Evolutionary conservation across 2,113 vertebrate species (phyloP), one percentile per base, ranked within the genome.

Genomic region (Gobiocypris rarus): DNA sequence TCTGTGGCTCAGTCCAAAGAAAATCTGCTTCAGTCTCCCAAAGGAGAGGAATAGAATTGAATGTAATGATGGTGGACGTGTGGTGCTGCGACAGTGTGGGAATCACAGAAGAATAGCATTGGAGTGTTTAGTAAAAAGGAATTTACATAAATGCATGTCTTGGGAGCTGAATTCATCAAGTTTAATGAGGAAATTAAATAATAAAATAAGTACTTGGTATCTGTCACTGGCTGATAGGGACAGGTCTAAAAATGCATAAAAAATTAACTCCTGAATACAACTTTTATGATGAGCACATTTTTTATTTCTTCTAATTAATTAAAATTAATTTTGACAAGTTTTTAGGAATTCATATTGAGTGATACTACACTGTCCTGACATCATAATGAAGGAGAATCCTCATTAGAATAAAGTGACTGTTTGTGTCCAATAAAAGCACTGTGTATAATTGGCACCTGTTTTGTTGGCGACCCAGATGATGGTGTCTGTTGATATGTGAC

Each of bases 391-490:
- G 15, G 14, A 65, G 31, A 31, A 31, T 14, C 14, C 61, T 31
- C 15, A 31, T 65, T 31, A 41, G 3, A 58, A 78, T 28, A 77
- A 65, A 17, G 17, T 54, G 52, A 54, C 52, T 52, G 14, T 50
- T 4, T 5, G 15, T 52, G 34, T 50, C 19, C 31, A 43, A 78
- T 43, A 31, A 59, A 43, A 59, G n/a, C 13, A 15, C 13, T 43
- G 4, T 2, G 9, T 5, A 19, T 8, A 54, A 70, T 6, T 52
- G 3, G 6, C 96, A 98, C 98, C 98, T 95, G 97, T 96, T 94
- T 93, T 96, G 93, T 98, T 99, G 93, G 96, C 96, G 94, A 99
- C 95, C 97, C 98, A 99, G 93, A 99, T 95, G 94, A 98, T 96
- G 89, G 93, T 93, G 92, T 98, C 96, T 87, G 94, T 88, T 89